Base-by-base conservation (phyloP, 1,140 invertebrate genomes). In the Drosophila lini region DNA sequence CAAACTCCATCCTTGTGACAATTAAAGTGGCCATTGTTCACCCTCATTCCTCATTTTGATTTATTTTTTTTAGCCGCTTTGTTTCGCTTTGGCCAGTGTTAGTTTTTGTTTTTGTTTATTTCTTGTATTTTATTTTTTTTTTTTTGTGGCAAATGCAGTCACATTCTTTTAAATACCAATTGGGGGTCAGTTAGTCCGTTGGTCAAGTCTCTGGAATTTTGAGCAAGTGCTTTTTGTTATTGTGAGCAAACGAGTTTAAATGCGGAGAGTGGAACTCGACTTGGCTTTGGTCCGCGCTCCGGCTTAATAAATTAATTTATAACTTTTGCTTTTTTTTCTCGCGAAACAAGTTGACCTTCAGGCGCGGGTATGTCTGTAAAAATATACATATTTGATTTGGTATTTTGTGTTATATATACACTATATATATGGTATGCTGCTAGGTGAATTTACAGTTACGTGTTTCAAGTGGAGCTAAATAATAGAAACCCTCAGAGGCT, bases 261-360 rank as follows among this genome's bases (percentile, higher is more conserved):
- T 77, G 19, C 55, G 48, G 58, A 47, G 58, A 75, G 73, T 64
- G 73, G 53, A 61, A 73, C 57, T 55, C 32, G 50, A 52, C 11
- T 44, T 36, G 62, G 55, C 13, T 52, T 53, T 38, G 40, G 34
- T 61, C 78, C 61, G 40, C 52, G 60, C 71, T 80, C 78, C 68
- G 78, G 81, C 80, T 82, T 80, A 80, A 64, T 84, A 77, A 71
- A 73, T 67, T 82, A 80, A 84, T 84, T 76, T 83, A 76, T 84
- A 84, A 83, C 76, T 80, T 67, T 77, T 77, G 63, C 74, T 77
- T 83, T 71, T 76, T 81, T 55, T 50, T 62, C n/a, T 60, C 44
- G 78, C 64, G 47, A 85, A 85, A 85, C 81, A 84, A 52, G 81
- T 85, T 65, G 81, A 84, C 81, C 81, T 84, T 84, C 81, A 81